Evolutionary conservation across 2,113 vertebrate genomes (phyloP), one percentile per base, ranked within the genome.

Genomic region (Lates calcarifer): DNA sequence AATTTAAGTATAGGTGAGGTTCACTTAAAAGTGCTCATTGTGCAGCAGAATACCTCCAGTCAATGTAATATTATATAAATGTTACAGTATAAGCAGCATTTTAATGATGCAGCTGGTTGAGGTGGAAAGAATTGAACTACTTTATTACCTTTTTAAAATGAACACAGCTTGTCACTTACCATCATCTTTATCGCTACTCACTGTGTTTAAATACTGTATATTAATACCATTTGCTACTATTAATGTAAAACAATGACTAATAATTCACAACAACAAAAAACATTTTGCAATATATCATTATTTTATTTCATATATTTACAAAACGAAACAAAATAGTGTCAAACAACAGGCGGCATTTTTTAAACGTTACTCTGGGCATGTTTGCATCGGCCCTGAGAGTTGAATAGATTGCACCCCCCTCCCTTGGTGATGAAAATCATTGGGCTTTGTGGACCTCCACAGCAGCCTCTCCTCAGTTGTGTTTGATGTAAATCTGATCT

Each of bases 301-400:
- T 71, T 89, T 90, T 85, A 88, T 86, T 90, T 68, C 1, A 69
- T 77, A 76, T 78, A 89, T 92, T 87, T 89, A 91, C 89, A 88
- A 79, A 85, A 66, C 53, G 66, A 53, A 68, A 57, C 45, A 47
- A 74, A 83, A 49, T 26, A 79, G 65, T 74, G 73, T 81, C 73
- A 85, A 74, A 84, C 29, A 57, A 76, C 43, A 63, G 35, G 71
- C 49, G 80, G 41, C 9, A 68, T 47, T 49, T 70, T 45, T 76
- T 37, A 39, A 51, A 71, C n/a, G 0, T 31, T 72, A 33, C 14
- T 18, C 56, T 70, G 80, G 79, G 62, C 61, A 41, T 67, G 35
- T 84, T 68, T 77, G 35, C 47, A 13, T 80, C 4, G 1, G 73
- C 70, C 86, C 86, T 80, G 67, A 88, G 74, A 83, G 77, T 62